Evolutionary conservation across 2,888 invertebrate genomes (phyloP), one percentile per base, ranked within the genome.

Genomic region (Catocala fraxini): DNA sequence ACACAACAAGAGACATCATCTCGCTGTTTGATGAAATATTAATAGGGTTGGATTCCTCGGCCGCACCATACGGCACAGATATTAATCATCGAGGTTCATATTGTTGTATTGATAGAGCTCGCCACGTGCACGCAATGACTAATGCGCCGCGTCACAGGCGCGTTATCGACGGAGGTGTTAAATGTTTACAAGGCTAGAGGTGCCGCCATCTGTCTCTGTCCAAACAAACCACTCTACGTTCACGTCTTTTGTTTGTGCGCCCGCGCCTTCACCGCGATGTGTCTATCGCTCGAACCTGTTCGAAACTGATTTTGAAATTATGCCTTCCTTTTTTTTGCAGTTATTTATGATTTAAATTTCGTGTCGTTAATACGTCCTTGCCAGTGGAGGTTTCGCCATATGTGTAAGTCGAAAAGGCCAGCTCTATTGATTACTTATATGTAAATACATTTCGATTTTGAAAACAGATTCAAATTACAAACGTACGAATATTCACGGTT

Each of bases 1-100:
- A 73, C 76, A 76, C 77, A 73, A 72, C 79, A 77, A 79, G 81
- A 68, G 76, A 76, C 77, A 72, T 70, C 71, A 71, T 64, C 72
- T 63, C 59, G 65, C 84, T 86, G 88, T 88, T 86, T 86, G 89
- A 90, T 89, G 88, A 85, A 87, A 90, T 90, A 91, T 91, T 90
- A 90, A 90, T 90, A 85, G 88, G 85, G 82, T 83, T 78, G 82
- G 83, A 89, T 89, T 87, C 88, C 85, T 82, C 33, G 79, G 81
- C 64, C 68, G 61, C 61, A 51, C 66, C 65, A 59, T 69, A 71
- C 63, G 55, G 71, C 68, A 68, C 72, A 34, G 54, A 81, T 85
- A 91, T 91, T 89, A 90, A 91, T 91, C 91, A 91, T 83, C 68
- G 70, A 71, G 64, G 55, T 73, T 71, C 75, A 78, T 80, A 86